Percentiles rank a stretch among this genome's conserved stretches.
Conservation (phyloP, 35 echinoderm and acorn worm genomes). For the Amphiura filiformis region DNA sequence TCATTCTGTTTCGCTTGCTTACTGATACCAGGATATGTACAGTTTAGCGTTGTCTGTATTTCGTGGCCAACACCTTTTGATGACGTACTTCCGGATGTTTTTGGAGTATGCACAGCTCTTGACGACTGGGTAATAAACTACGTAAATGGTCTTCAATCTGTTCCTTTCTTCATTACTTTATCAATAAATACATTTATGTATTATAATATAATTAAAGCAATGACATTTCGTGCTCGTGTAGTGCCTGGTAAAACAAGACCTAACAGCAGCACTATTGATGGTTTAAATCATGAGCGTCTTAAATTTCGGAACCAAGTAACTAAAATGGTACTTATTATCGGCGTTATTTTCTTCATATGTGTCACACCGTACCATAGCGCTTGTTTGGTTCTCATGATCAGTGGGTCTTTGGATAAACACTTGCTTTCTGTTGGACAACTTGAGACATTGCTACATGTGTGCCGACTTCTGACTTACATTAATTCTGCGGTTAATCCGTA, state of each 20-base stretch:
- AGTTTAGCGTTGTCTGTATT: background rate
- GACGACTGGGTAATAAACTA: background rate
- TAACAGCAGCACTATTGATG: background rate
- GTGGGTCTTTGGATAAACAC: too few species aligned
- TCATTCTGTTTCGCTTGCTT: background rate
- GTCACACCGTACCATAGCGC: background rate
- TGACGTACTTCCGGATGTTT: background rate
- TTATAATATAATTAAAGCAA: background rate
- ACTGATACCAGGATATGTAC: background rate
- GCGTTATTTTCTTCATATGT: background rate
- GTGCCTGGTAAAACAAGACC: background rate
- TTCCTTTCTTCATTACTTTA: background rate
- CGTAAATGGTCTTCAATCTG: background rate
- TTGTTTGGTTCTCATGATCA: too few species aligned
- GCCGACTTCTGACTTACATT: constrained; percentile 53
- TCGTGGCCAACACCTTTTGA: background rate
- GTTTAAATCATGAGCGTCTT: background rate
- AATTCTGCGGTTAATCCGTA: constrained; percentile 71
- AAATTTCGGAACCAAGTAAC: background rate
- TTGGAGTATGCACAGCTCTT: background rate
- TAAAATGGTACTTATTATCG: background rate
- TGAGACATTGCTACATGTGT: too few species aligned
- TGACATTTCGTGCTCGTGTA: background rate
- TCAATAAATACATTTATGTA: background rate
- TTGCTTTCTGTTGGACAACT: too few species aligned